Base-by-base conservation (phyloP, 1,140 invertebrate species). In the Drosophila obscura region DNA sequence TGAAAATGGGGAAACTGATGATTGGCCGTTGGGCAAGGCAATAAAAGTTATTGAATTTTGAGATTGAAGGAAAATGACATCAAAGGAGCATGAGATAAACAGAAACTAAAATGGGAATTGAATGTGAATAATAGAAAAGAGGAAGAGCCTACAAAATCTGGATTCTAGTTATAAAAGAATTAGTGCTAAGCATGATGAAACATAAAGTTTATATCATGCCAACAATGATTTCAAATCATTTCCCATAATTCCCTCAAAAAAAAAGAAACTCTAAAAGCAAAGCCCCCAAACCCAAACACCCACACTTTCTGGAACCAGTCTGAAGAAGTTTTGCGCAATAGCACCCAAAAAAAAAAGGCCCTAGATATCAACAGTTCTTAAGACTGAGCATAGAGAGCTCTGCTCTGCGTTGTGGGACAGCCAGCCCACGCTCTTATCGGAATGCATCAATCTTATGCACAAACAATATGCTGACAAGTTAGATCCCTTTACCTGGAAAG, bases 401-500 rank as follows among this genome's bases (percentile, higher is more conserved):
- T 4, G 22, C 22, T 41, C 44, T 7, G 11, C 39, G 16, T 9
- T 26, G 4, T 13, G 11, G 16, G 19, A 61, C 50, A 49, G 56
- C 77, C 50, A 49, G 56, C 77, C 67, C 39, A 73, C 61, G 26
- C 39, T 15, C 13, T 75, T 76, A 66, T 80, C 76, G 61, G 43
- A 45, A 45, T 53, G 76, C 76, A 83, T 83, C 80, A 83, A 84
- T 83, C 76, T 76, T 71, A 35, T 45, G 22, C 31, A 15, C n/a
- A 45, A 55, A 69, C 71, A 63, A 68, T 46, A 41, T 44, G 45
- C 77, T 62, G 73, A 77, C 78, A 81, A 43, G 35, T 45, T 48
- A 43, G 68, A 60, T 51, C 31, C 39, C 50, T 58, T 64, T 77
- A 68, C 81, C 60, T 56, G 73, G 63, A 68, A 73, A 67, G 65